Evolutionary conservation across 2,888 invertebrate species (phyloP).

Genomic region (Deilephila elpenor): DNA sequence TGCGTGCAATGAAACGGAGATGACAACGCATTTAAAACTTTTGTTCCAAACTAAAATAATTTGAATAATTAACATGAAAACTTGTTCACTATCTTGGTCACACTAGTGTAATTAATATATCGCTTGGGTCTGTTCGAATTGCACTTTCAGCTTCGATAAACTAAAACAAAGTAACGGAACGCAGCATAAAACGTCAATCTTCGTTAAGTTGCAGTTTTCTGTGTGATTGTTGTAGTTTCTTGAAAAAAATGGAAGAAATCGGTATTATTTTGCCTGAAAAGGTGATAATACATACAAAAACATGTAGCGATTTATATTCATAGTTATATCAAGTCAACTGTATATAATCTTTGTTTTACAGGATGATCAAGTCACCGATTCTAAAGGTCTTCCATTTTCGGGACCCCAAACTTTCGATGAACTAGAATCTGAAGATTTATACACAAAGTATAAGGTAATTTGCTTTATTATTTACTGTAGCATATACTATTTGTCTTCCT

Average conservation of each 20-base stretch:
- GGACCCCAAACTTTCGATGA: slow-evolving; percentile 91
- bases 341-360: slow-evolving; percentile 48
- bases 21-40: neutral
- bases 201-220: slow-evolving; percentile 32
- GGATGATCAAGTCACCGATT: slow-evolving; percentile 88
- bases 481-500: neutral
- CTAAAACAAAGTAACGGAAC: neutral
- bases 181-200: slow-evolving; percentile 24
- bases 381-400: slow-evolving; percentile 87
- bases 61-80: neutral
- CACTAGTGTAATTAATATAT: neutral
- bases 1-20: neutral
- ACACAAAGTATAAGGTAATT: slow-evolving; percentile 96
- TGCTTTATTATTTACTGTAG: neutral
- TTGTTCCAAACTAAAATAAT: neutral
- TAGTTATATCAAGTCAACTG: neutral
- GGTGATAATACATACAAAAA: slow-evolving; percentile 75
- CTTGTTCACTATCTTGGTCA: neutral
- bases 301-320: neutral
- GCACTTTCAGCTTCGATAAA: neutral
- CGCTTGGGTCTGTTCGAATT: neutral
- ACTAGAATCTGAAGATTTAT: slow-evolving; percentile 95
- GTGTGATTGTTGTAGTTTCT: neutral
- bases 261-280: slow-evolving; percentile 92
- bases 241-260: slow-evolving; percentile 90